Evolutionary conservation across 2,888 invertebrate genomes (phyloP).

Genomic region (Drosophila monieri): DNA sequence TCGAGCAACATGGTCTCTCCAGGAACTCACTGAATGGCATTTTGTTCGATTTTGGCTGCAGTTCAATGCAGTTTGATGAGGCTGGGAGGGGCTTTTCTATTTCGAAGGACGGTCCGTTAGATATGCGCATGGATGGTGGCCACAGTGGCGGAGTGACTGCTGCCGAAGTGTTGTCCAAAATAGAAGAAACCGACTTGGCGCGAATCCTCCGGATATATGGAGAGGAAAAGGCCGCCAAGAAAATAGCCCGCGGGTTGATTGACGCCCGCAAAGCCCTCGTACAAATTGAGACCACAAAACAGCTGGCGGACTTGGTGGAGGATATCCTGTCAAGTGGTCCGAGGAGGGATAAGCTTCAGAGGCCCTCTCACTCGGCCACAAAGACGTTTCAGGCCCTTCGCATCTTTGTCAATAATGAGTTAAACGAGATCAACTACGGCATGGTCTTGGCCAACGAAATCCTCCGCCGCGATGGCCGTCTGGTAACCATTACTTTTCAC

Average conservation of each 20-base stretch:
- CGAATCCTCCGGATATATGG: conserved; percentile 96
- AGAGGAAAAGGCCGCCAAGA: conserved; percentile 93
- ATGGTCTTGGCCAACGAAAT: conserved; percentile 91
- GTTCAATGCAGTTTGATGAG: conserved; percentile 96
- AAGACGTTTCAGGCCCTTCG: conserved; percentile 96
- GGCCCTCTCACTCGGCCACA: conserved; percentile 92
- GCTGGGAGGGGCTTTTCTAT: conserved; percentile 93
- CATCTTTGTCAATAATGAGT: conserved; percentile 97
- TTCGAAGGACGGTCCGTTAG: conserved; percentile 93
- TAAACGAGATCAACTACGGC: conserved; percentile 96
- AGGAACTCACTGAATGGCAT: conserved; percentile 92
- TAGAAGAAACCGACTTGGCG: conserved; percentile 90
- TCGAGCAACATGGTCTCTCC: conserved; percentile 86
- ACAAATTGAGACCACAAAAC: conserved; percentile 91
- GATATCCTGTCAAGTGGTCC: conserved; percentile 86
- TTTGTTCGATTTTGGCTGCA: conserved; percentile 96
- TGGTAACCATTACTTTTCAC: conserved; percentile 95
- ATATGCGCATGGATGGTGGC: conserved; percentile 97
- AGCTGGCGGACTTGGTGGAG: conserved; percentile 90
- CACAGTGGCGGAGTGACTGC: conserved; percentile 91
- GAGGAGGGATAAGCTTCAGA: conserved; percentile 89
- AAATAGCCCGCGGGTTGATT: conserved; percentile 93
- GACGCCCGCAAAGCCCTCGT: conserved; percentile 91
- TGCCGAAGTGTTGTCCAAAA: conserved; percentile 92
- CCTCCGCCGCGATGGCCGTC: conserved; percentile 90